Conservation (phyloP, 2,888 invertebrate genomes). For the Apoda limacodes region DNA sequence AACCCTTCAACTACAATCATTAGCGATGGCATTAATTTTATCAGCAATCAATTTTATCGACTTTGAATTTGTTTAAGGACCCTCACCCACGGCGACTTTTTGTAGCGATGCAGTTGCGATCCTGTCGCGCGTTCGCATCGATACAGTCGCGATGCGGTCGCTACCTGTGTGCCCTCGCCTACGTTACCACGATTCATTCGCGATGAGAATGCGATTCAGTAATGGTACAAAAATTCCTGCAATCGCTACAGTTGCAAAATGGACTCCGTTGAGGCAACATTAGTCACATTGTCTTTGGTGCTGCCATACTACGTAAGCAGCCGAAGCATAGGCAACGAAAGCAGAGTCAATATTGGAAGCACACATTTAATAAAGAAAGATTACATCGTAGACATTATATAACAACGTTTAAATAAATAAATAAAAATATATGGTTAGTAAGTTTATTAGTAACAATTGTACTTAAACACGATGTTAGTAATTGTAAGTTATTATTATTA, state of each 20-base stretch:
- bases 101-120: no score
- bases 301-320: constrained; percentile 2
- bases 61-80: no score
- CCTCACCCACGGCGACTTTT: no score
- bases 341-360: constrained; percentile 1
- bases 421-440: no score
- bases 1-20: no score
- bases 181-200: constrained; percentile 2
- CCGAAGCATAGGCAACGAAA: constrained; percentile 1
- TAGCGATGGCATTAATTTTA: no score
- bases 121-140: constrained; percentile 5
- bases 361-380: constrained; percentile 5
- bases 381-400: constrained; percentile 7
- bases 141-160: constrained; percentile 6
- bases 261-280: constrained; percentile 6
- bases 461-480: no score
- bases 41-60: no score
- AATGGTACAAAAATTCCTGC: constrained; percentile 6
- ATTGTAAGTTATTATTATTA: no score
- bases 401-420: constrained; percentile 8
- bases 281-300: constrained; percentile 4
- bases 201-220: constrained; percentile 10
- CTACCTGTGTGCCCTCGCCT: constrained; percentile 5
- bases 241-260: constrained; percentile 8
- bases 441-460: no score